Percentiles rank a stretch among this genome's conserved stretches.
These are phyloP conservation scores for Malacoraja senta DNA, from an alignment of 2,797 vertebrate genomes.

Conservation along the genomic window DNA sequence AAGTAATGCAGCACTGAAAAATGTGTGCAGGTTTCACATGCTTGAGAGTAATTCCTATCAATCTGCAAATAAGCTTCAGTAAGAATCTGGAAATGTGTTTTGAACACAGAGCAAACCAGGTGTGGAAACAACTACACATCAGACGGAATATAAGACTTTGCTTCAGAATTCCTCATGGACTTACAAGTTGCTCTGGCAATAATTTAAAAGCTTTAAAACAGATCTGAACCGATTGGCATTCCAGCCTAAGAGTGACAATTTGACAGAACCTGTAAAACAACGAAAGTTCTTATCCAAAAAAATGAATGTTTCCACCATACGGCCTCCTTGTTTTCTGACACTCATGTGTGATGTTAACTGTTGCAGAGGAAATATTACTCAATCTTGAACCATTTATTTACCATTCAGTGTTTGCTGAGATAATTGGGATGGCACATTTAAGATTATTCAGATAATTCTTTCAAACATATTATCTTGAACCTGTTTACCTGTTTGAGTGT, in stretches of 20 bases:
- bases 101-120: not conserved
- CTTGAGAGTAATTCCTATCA: not conserved
- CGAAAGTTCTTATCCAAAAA: constrained; percentile 54
- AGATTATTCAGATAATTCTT: not conserved
- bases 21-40: not conserved
- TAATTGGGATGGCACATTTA: not conserved
- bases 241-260: constrained; percentile 49
- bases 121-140: constrained; percentile 48
- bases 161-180: constrained; percentile 64
- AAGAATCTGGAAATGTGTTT: not conserved
- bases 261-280: constrained; percentile 54
- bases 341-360: not conserved
- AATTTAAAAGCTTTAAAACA: constrained; percentile 52
- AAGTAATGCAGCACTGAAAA: not conserved
- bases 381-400: not conserved
- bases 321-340: not conserved
- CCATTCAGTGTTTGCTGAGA: not conserved
- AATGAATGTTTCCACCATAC: constrained; percentile 45
- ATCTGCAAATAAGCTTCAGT: constrained; percentile 17
- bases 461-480: not conserved
- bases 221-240: constrained; percentile 52
- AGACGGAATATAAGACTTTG: constrained; percentile 51
- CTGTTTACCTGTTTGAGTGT: not conserved
- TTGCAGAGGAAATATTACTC: not conserved
- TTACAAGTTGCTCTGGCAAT: constrained; percentile 58